phyloP scores from a whole-genome alignment of 2,113 vertebrate genomes.

The Acinonyx jubatus region DNA sequence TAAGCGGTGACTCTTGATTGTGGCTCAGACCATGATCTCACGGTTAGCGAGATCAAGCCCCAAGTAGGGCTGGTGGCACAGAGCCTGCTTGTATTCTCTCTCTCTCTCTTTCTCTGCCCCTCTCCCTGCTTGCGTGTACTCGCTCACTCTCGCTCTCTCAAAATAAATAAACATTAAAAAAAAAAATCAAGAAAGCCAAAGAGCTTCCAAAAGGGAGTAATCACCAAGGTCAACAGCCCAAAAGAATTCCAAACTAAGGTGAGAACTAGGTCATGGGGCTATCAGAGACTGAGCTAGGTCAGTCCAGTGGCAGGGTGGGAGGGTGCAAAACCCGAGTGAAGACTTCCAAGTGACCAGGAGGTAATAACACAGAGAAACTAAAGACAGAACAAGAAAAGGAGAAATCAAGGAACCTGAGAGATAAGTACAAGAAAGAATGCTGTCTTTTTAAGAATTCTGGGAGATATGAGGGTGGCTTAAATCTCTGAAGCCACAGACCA shows the following conservation, averaged over 20 bases:
- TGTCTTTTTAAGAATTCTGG: neutral
- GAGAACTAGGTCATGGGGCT: neutral
- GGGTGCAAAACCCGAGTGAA: neutral
- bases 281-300: neutral
- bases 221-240: neutral
- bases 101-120: too few species aligned
- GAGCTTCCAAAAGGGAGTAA: neutral
- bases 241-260: neutral
- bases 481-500: neutral
- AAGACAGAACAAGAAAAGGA: neutral
- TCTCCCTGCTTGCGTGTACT: too few species aligned
- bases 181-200: neutral
- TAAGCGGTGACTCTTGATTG: too few species aligned
- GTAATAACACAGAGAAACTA: neutral
- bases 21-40: too few species aligned
- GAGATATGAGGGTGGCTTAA: neutral
- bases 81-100: too few species aligned
- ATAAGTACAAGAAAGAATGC: neutral
- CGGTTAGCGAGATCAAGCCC: too few species aligned
- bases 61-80: too few species aligned
- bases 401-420: neutral
- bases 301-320: neutral
- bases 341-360: neutral
- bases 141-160: too few species aligned
- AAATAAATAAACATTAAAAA: too few species aligned